phyloP scores from a whole-genome alignment of 2,797 vertebrate species.

The Eulemur coronatus region DNA sequence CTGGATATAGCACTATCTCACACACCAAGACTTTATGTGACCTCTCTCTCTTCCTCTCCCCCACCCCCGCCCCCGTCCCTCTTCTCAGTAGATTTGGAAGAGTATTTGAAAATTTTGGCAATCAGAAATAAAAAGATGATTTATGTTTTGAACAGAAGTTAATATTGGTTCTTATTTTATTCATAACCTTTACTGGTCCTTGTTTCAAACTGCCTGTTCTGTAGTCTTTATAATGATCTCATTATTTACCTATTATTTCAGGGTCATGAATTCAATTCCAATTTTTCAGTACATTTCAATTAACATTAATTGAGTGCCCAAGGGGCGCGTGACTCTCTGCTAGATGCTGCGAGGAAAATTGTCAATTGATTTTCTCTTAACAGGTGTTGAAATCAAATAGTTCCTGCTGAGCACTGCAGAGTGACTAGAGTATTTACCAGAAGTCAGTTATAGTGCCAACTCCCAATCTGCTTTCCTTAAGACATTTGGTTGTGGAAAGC shows the following conservation, averaged over 20 bases:
- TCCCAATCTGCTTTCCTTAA: background rate
- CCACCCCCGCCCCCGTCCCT: background rate
- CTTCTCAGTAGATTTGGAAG: background rate
- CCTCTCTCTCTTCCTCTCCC: background rate
- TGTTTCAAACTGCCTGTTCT: slow-evolving; percentile 34
- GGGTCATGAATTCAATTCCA: slow-evolving; percentile 45
- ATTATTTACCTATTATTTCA: slow-evolving; percentile 55
- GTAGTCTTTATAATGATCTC: slow-evolving; percentile 39
- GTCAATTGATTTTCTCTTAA: slow-evolving; percentile 70
- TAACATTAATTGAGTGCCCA: slow-evolving; percentile 55
- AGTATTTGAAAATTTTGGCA: background rate
- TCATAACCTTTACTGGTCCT: background rate
- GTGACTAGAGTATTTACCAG: background rate
- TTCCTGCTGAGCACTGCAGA: slow-evolving; percentile 20
- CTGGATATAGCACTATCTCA: background rate
- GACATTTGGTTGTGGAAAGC: background rate
- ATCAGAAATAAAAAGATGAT: background rate
- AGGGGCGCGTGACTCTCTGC: background rate
- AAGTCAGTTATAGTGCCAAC: background rate
- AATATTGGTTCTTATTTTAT: slow-evolving; percentile 7
- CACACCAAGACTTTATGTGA: background rate
- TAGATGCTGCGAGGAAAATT: slow-evolving; percentile 55
- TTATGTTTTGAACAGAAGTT: background rate
- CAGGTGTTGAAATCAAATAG: slow-evolving; percentile 55
- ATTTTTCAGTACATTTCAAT: slow-evolving; percentile 58